Conservation (phyloP, 2,113 vertebrate genomes). For the Hirundichthys speculiger region DNA sequence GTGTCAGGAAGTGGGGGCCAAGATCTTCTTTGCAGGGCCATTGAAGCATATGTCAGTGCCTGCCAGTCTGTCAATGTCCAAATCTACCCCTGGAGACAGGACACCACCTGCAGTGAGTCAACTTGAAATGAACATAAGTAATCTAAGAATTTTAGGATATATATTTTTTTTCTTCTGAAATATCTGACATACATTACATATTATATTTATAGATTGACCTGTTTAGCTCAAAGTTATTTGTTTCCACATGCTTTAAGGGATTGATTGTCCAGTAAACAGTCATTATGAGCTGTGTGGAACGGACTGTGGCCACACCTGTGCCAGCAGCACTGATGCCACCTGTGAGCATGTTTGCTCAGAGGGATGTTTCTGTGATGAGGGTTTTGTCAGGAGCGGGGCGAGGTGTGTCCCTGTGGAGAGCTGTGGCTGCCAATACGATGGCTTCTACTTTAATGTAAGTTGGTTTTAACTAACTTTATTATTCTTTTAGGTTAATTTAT, state of each 20-base stretch:
- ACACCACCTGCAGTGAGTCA: conserved; percentile 71
- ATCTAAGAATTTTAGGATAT: too few relatives aligned
- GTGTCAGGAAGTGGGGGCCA: conserved; percentile 30
- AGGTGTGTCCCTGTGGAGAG: conserved; percentile 73
- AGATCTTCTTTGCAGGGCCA: conserved; percentile 59
- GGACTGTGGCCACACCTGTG: conserved; percentile 71
- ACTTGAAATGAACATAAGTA: background rate
- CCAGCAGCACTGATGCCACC: conserved; percentile 39
- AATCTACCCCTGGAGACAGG: conserved; percentile 69
- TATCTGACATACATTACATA: too few relatives aligned
- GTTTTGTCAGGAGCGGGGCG: conserved; percentile 71
- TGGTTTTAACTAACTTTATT: too few relatives aligned
- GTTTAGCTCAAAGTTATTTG: too few relatives aligned
- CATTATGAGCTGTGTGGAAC: conserved; percentile 73
- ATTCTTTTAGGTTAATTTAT: too few relatives aligned
- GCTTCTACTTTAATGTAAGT: conserved; percentile 67
- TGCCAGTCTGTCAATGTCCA: conserved; percentile 69
- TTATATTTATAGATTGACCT: too few relatives aligned
- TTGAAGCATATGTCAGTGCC: conserved; percentile 58
- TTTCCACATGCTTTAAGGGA: conserved; percentile 17
- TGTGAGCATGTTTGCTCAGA: conserved; percentile 69
- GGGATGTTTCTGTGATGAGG: conserved; percentile 76
- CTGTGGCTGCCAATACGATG: conserved; percentile 78
- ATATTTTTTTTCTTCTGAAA: too few relatives aligned
- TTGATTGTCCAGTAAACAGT: conserved; percentile 68